phyloP scores from a whole-genome alignment of 2,888 invertebrate species.

The Dioctria linearis region DNA sequence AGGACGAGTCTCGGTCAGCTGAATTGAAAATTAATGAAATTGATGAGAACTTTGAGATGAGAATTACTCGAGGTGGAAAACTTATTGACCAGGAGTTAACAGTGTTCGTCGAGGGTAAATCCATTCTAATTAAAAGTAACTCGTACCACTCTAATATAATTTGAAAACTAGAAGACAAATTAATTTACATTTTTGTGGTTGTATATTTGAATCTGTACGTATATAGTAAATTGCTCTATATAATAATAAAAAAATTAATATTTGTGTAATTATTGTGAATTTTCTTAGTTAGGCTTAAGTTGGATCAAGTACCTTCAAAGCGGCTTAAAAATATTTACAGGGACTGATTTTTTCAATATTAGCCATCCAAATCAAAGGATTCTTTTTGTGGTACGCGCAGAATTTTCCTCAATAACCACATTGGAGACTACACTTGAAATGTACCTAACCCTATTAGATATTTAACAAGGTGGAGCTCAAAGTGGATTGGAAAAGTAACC shows the following conservation, averaged over 20 bases:
- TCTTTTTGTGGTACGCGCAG: too few relatives aligned
- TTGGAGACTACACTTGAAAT: too few relatives aligned
- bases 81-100: constrained; percentile 50
- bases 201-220: constrained; percentile 1
- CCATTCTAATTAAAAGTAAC: constrained; percentile 53
- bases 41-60: constrained; percentile 19
- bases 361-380: too few relatives aligned
- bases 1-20: not conserved
- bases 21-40: not conserved
- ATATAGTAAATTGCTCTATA: not conserved
- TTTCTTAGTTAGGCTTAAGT: too few relatives aligned
- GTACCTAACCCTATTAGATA: too few relatives aligned
- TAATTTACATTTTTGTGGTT: not conserved
- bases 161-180: not conserved
- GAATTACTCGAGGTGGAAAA: not conserved
- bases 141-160: constrained; percentile 56
- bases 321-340: too few relatives aligned
- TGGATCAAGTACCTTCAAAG: too few relatives aligned
- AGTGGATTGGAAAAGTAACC: too few relatives aligned
- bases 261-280: constrained; percentile 15
- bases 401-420: too few relatives aligned
- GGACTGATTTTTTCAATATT: too few relatives aligned
- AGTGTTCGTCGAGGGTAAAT: constrained; percentile 52
- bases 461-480: too few relatives aligned
- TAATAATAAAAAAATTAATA: constrained; percentile 34